Base-by-base conservation (phyloP, 2,888 invertebrate species). In the Operophtera brumata region DNA sequence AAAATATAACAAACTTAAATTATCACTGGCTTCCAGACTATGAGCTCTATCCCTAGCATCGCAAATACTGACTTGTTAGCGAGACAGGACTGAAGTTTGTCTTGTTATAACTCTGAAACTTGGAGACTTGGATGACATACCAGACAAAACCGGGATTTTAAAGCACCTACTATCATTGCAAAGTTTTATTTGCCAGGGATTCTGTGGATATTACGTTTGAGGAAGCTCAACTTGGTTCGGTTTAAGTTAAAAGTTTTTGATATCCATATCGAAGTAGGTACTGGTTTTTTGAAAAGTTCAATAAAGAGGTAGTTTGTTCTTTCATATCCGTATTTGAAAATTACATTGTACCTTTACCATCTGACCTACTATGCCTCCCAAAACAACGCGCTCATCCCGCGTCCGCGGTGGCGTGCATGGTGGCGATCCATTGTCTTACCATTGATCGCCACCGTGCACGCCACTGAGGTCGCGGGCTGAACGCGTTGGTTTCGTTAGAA, bases 51-150 rank as follows among this genome's bases (percentile, higher is more conserved):
- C 64, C 65, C 62, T 69, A 72, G 67, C 71, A 71, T 72, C 66
- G 61, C 60, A 57, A 62, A 61, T 62, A 61, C 63, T 53, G 75
- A 80, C 78, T 82, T 82, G 81, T 81, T 82, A 83, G 77, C 68
- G 68, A 48, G 66, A 63, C 69, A 65, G 69, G 71, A 74, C 70
- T 66, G 68, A 80, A 83, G 81, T 82, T 83, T 77, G 77, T 73
- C 82, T 84, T 79, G 83, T 84, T 84, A 82, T 78, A 81, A 82
- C 78, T 79, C 75, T 43, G 49, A 39, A 58, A 63, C 59, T 62
- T 58, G 25, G 61, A 54, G 62, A 59, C 65, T 66, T 62, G 56
- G 57, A 65, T 62, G 60, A 65, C 63, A 61, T 57, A 57, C 48
- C 58, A 55, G 61, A 61, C 62, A 57, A 58, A 58, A 53, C 47